Conservation (phyloP, 1,140 invertebrate species). For the Belonocnema kinseyi region DNA sequence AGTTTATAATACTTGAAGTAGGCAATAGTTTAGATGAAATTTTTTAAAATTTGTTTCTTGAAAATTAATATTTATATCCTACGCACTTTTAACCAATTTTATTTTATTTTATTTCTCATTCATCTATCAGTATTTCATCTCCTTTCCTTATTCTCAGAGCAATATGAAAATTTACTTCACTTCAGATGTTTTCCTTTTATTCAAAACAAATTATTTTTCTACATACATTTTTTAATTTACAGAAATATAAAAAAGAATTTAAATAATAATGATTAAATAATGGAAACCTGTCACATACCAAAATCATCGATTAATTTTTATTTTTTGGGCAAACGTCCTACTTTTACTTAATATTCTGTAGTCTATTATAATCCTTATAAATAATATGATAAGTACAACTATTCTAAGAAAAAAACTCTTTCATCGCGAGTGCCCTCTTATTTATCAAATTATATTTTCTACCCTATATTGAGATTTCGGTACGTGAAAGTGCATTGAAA, state of each 20-base stretch:
- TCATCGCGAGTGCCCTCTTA: background rate
- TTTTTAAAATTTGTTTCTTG: too few relatives aligned
- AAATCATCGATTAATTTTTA: background rate
- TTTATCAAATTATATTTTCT: background rate
- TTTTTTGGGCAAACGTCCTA: background rate
- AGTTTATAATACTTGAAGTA: too few relatives aligned
- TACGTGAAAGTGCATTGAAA: background rate
- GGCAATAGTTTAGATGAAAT: too few relatives aligned
- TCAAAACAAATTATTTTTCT: too few relatives aligned
- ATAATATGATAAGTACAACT: background rate
- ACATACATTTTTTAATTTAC: background rate
- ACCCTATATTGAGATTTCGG: background rate
- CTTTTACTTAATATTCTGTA: background rate
- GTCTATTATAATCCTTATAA: background rate
- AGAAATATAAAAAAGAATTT: background rate
- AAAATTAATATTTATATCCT: too few relatives aligned
- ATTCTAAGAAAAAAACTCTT: constrained; percentile 10
- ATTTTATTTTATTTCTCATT: too few relatives aligned
- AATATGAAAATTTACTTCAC: too few relatives aligned
- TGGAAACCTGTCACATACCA: background rate
- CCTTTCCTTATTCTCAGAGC: too few relatives aligned
- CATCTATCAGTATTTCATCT: too few relatives aligned
- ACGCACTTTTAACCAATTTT: too few relatives aligned
- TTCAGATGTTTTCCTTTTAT: too few relatives aligned
- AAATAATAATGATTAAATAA: background rate